Evolutionary conservation across 2,797 vertebrate species (phyloP).

Genomic region (Alouatta caraya): DNA sequence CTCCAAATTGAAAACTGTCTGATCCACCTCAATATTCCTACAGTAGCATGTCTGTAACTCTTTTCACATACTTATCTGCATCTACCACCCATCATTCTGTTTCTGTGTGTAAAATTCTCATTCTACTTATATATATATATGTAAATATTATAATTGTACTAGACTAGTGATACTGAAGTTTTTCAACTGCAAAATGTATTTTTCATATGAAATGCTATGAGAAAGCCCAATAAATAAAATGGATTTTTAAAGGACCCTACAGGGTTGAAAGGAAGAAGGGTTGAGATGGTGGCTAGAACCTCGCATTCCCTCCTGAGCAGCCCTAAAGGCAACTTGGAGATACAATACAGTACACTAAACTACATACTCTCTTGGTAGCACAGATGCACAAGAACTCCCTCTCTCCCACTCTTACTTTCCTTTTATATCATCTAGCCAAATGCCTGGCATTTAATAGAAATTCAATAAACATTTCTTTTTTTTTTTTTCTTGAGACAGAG

Average conservation of each 20-base stretch:
- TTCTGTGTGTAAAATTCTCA: background rate
- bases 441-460: background rate
- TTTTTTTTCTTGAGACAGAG: background rate
- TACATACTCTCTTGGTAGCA: background rate
- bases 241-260: background rate
- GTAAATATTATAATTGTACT: background rate
- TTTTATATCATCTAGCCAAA: slow-evolving; percentile 19
- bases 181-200: background rate
- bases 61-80: background rate
- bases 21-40: background rate
- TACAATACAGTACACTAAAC: background rate
- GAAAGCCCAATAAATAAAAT: background rate
- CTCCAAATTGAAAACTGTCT: background rate
- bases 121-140: background rate
- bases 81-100: background rate
- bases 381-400: background rate
- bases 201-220: background rate
- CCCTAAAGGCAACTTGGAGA: background rate
- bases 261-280: background rate
- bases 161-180: background rate
- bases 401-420: background rate
- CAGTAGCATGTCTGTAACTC: background rate
- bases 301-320: background rate
- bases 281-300: background rate
- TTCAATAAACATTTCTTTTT: background rate